Conservation (phyloP, 1,140 invertebrate genomes). For the Drosophila pruinosa region DNA sequence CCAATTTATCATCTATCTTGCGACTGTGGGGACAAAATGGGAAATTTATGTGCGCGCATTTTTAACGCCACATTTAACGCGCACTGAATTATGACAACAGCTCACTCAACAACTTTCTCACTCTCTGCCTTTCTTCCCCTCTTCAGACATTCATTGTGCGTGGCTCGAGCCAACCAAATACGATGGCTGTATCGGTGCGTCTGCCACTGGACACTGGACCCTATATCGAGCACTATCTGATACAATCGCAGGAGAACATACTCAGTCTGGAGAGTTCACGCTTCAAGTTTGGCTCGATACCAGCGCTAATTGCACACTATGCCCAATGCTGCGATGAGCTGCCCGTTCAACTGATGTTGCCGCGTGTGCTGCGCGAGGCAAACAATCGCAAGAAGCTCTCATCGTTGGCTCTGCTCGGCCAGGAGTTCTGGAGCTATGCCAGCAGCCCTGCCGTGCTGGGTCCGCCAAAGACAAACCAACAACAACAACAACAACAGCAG, state of each 20-base stretch:
- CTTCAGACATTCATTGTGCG: conserved; percentile 96
- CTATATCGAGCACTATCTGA: conserved; percentile 97
- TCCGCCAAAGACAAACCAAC: conserved; percentile 27
- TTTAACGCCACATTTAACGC: conserved; percentile 81
- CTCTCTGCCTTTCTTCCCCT: neutral
- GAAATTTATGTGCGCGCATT: conserved; percentile 81
- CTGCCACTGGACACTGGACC: conserved; percentile 92
- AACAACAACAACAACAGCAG: conserved; percentile 43
- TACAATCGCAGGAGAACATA: conserved; percentile 91
- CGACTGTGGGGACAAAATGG: neutral
- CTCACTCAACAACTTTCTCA: conserved; percentile 40
- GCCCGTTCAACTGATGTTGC: conserved; percentile 94
- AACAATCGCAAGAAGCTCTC: conserved; percentile 94
- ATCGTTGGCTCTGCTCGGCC: conserved; percentile 94
- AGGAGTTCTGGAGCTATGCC: conserved; percentile 96
- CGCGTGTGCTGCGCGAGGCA: conserved; percentile 91
- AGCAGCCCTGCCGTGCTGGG: conserved; percentile 87
- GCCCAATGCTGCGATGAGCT: conserved; percentile 97
- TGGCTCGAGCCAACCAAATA: conserved; percentile 95
- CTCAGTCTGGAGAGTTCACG: conserved; percentile 96
- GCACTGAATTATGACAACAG: conserved; percentile 35
- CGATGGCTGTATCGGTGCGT: conserved; percentile 96
- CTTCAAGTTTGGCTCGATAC: conserved; percentile 95
- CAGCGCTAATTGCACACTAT: conserved; percentile 95
- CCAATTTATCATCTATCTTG: conserved; percentile 80